These are phyloP conservation scores for Aptenodytes forsteri DNA, from an alignment of 2,113 vertebrate species.

Conservation along the genomic window DNA sequence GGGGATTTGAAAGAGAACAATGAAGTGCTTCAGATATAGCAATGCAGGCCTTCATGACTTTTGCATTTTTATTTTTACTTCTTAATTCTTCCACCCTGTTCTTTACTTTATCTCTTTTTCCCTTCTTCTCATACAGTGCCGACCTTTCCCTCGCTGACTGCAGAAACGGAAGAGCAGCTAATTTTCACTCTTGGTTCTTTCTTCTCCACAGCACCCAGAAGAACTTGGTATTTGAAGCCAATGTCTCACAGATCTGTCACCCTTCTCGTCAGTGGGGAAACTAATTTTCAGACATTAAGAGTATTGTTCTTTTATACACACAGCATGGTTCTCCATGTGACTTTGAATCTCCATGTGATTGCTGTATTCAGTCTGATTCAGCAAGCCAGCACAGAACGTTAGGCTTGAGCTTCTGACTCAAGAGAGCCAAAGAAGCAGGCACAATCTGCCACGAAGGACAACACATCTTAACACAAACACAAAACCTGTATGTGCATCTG, in stretches of 20 bases:
- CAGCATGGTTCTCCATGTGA: background rate
- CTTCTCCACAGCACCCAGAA: background rate
- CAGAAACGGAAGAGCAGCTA: background rate
- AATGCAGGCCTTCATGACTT: background rate
- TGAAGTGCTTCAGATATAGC: background rate
- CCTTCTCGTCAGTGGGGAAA: background rate
- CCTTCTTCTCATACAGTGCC: background rate
- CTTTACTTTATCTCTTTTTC: background rate
- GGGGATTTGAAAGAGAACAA: background rate
- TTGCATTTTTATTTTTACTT: background rate
- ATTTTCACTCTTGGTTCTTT: background rate
- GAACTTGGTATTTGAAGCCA: background rate
- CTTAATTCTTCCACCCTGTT: background rate
- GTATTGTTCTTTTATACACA: conserved; percentile 28
- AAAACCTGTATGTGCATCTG: background rate
- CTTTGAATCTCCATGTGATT: background rate
- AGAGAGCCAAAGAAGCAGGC: background rate
- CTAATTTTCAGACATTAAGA: background rate
- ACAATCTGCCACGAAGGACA: background rate
- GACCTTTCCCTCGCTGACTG: conserved; percentile 4
- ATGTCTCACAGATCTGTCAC: conserved; percentile 22
- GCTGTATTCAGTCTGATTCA: conserved; percentile 5
- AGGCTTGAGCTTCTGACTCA: background rate
- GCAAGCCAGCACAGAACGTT: background rate
- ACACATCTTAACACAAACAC: background rate